phyloP scores from a whole-genome alignment of 2,888 invertebrate genomes.

The Pristionchus japonicus region DNA sequence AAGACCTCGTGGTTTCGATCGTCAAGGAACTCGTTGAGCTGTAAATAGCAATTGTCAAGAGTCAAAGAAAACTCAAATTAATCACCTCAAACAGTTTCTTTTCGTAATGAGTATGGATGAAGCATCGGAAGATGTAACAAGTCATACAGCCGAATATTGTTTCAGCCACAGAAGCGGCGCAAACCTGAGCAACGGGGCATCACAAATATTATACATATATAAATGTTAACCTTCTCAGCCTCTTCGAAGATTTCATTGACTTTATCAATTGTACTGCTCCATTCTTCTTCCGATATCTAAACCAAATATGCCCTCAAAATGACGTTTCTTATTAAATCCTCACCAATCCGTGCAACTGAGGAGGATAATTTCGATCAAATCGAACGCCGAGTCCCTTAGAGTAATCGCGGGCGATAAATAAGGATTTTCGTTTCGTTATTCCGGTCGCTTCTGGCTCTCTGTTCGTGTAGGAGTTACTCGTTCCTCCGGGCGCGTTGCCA shows the following conservation, averaged over 20 bases:
- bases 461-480: slow-evolving; percentile 5
- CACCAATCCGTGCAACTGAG: slow-evolving; percentile 27
- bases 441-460: neutral
- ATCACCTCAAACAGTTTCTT: slow-evolving; percentile 44
- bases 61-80: neutral
- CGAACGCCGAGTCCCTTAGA: slow-evolving; percentile 45
- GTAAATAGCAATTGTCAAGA: neutral
- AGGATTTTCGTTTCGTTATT: neutral
- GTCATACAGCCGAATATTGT: slow-evolving; percentile 44
- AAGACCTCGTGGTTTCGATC: slow-evolving; percentile 42
- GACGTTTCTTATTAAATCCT: neutral
- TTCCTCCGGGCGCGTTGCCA: slow-evolving; percentile 21
- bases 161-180: slow-evolving; percentile 37
- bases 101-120: slow-evolving; percentile 36
- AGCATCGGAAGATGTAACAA: slow-evolving; percentile 43
- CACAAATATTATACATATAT: neutral
- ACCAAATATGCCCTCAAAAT: too few species aligned
- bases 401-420: slow-evolving; percentile 43
- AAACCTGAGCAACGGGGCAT: slow-evolving; percentile 1
- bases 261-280: slow-evolving; percentile 40
- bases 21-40: slow-evolving; percentile 41
- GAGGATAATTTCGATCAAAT: slow-evolving; percentile 40
- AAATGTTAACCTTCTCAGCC: slow-evolving; percentile 22
- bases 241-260: slow-evolving; percentile 45
- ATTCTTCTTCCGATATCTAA: slow-evolving; percentile 43